Evolutionary conservation across 92 coral and sea anemone genomes (phyloP).

Genomic region (Parazoanthus darwini): DNA sequence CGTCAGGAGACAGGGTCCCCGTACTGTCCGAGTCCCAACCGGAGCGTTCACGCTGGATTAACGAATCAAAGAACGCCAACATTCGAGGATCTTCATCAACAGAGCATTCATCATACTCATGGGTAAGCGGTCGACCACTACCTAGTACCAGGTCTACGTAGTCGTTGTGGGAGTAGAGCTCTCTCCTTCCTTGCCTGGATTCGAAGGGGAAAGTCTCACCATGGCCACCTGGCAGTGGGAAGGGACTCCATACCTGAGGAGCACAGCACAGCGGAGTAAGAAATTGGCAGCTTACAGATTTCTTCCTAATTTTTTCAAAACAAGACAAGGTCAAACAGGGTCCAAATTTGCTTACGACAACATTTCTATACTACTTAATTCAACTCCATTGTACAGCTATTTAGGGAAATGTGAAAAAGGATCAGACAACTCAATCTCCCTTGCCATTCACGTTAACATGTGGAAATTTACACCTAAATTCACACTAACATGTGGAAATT

Average conservation of each 20-base stretch:
- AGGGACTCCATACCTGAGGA: constrained; percentile 95
- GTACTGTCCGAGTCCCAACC: constrained; percentile 74
- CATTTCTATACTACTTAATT: too few species aligned
- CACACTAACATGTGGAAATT: too few species aligned
- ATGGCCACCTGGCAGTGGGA: constrained; percentile 66
- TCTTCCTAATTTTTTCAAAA: background rate
- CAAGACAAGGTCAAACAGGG: too few species aligned
- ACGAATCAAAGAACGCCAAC: constrained; percentile 95
- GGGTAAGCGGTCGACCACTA: constrained; percentile 84
- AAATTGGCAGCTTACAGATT: background rate
- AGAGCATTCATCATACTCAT: constrained; percentile 82
- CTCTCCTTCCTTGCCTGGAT: constrained; percentile 39
- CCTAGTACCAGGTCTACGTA: constrained; percentile 74
- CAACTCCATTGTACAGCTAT: too few species aligned
- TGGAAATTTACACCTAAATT: too few species aligned
- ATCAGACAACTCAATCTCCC: too few species aligned
- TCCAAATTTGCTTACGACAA: too few species aligned
- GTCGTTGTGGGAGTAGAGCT: constrained; percentile 80
- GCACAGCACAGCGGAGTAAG: constrained; percentile 1
- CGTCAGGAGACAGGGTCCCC: constrained; percentile 67
- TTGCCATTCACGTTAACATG: too few species aligned
- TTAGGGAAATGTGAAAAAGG: too few species aligned
- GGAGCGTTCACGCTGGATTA: constrained; percentile 72
- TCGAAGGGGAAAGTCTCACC: constrained; percentile 41
- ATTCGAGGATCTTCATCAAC: constrained; percentile 90